Conservation (phyloP, 2,888 invertebrate genomes). For the Archips xylosteana region DNA sequence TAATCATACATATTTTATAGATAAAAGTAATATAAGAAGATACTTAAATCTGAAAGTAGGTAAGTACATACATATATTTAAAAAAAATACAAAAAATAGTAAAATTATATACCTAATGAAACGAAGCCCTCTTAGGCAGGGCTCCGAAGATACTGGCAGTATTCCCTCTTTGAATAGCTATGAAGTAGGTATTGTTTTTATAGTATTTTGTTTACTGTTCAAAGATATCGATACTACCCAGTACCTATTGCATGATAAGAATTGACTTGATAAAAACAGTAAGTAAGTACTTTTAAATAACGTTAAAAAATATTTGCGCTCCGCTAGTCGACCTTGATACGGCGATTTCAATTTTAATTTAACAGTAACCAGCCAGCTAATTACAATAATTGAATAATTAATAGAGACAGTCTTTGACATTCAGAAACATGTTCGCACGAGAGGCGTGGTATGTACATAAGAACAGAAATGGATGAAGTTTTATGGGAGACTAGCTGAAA, state of each 20-base stretch:
- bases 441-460: conserved; percentile 6
- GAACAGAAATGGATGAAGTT: background rate
- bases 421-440: conserved; percentile 4
- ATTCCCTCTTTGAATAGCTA: too few relatives aligned
- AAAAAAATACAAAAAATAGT: too few relatives aligned
- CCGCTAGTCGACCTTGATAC: conserved; percentile 1
- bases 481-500: background rate
- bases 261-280: background rate
- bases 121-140: too few relatives aligned
- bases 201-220: background rate
- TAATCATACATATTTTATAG: background rate
- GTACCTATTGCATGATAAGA: background rate
- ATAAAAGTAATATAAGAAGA: background rate
- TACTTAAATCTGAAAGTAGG: background rate
- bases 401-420: background rate
- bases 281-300: background rate
- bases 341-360: background rate
- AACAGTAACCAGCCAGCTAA: background rate
- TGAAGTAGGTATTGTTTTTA: background rate
- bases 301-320: background rate
- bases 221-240: background rate
- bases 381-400: conserved; percentile 1
- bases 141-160: too few relatives aligned
- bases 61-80: background rate
- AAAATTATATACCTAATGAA: too few relatives aligned